Base-by-base conservation (phyloP, 2,113 vertebrate species). In the Harpagus bidentatus region DNA sequence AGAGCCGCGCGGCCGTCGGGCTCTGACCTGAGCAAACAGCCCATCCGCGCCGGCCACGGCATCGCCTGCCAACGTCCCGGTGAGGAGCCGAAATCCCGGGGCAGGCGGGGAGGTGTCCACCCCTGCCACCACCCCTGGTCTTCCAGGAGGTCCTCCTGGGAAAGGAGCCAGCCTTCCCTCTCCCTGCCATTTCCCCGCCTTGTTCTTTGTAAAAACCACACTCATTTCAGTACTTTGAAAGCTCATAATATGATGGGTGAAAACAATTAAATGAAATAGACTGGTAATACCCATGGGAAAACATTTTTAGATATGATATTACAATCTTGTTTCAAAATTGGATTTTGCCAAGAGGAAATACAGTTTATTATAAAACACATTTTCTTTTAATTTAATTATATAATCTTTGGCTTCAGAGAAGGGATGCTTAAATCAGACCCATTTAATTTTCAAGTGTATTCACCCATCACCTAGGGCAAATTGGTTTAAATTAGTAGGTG, bases 311-410 rank as follows among this genome's bases (percentile, higher is more conserved):
- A 93, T 95, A 94, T 69, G 71, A 92, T 96, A 97, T 97, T 95
- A 95, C 87, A 93, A 71, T 69, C 93, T 97, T 45, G 53, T 93
- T 97, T 98, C 96, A 96, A 97, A 98, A 97, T 94, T 88, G 96
- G 96, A 97, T 96, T 97, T 96, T 72, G 88, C 91, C 93, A 94
- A 73, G 88, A 98, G 95, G 92, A 97, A 97, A 96, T 93, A 91
- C 79, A 97, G 94, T 97, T 97, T 97, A 96, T 98, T 96, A 95
- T 95, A 95, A 96, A 96, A 91, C 88, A 94, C 82, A 92, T 90
- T 97, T 97, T 97, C 94, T 95, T 97, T 97, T 96, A 95, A 98
- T 97, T 97, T 97, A 97, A 97, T 97, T 97, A 97, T 96, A 95
- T 97, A 96, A 97, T 95, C 94, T 97, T 95, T 95, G 93, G 80